Evolutionary conservation across 2,888 invertebrate species (phyloP).

Genomic region (Spicauda simplicius): DNA sequence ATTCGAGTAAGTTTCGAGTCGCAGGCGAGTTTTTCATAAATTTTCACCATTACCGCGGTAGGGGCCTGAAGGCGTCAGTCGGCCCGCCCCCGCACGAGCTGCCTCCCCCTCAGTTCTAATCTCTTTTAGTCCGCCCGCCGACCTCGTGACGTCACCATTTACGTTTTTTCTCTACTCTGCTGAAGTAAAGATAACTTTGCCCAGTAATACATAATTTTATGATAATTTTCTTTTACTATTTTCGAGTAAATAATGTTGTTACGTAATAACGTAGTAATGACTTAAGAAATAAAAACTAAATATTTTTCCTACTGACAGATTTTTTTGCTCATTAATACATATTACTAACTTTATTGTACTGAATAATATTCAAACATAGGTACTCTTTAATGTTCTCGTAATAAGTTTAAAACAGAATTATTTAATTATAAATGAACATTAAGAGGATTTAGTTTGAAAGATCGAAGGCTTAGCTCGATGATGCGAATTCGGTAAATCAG

Average conservation of each 20-base stretch:
- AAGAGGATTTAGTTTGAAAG: slow-evolving; percentile 64
- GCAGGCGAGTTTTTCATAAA: slow-evolving; percentile 2
- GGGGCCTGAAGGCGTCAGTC: slow-evolving; percentile 54
- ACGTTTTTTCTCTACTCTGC: slow-evolving; percentile 58
- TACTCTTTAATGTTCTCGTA: too few species aligned
- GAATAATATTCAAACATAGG: background rate
- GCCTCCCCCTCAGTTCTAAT: slow-evolving; percentile 66
- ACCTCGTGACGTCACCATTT: slow-evolving; percentile 76
- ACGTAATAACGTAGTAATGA: background rate
- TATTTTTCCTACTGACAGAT: too few species aligned
- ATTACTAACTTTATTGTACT: background rate
- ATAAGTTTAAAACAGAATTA: background rate
- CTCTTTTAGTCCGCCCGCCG: slow-evolving; percentile 70
- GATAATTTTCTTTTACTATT: slow-evolving; percentile 24
- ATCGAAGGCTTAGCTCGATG: slow-evolving; percentile 50
- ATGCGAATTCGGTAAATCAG: slow-evolving; percentile 54
- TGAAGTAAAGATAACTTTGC: slow-evolving; percentile 74
- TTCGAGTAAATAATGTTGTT: background rate
- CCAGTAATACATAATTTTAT: slow-evolving; percentile 37
- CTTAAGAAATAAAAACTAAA: too few species aligned
- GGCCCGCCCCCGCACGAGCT: slow-evolving; percentile 56
- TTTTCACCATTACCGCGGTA: slow-evolving; percentile 50
- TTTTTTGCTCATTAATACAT: background rate
- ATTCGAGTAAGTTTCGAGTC: background rate
- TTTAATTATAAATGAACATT: slow-evolving; percentile 37